Evolutionary conservation across 2,113 vertebrate genomes (phyloP).

Genomic region (Nycticryphes semicollaris): DNA sequence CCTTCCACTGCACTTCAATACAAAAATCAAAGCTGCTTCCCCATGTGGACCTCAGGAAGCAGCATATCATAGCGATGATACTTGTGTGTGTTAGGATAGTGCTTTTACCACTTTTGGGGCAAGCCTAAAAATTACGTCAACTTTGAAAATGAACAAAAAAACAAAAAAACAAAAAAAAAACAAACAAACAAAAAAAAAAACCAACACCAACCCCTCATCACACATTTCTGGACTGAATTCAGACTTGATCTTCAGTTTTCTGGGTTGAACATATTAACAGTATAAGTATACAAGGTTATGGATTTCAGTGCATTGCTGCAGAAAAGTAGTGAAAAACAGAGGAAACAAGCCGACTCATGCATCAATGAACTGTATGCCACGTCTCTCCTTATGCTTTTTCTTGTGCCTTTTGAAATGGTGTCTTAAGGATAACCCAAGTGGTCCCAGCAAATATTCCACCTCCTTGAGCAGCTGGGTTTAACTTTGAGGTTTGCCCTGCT

Average conservation of each 20-base stretch:
- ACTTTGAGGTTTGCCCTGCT: not conserved
- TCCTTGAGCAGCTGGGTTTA: not conserved
- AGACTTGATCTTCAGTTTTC: not conserved
- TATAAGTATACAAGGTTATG: fast-evolving
- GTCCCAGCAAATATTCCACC: not conserved
- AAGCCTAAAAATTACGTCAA: not conserved
- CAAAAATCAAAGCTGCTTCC: not conserved
- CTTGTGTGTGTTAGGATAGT: not conserved
- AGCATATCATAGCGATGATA: not conserved
- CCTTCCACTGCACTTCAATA: not conserved
- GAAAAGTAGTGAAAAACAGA: not conserved
- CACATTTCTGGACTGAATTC: not conserved
- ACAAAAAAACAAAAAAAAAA: too few relatives aligned
- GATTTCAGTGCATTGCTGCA: not conserved
- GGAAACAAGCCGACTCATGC: not conserved
- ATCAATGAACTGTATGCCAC: not conserved
- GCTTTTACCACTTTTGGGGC: not conserved
- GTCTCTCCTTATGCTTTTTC: not conserved
- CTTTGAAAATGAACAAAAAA: not conserved
- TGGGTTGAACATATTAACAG: not conserved
- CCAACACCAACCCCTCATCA: not conserved
- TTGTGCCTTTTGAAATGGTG: not conserved
- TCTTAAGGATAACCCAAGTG: not conserved
- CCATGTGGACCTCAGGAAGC: not conserved
- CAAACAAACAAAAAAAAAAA: not conserved